phyloP scores from a whole-genome alignment of 2,113 vertebrate species.

The Tichodroma muraria region DNA sequence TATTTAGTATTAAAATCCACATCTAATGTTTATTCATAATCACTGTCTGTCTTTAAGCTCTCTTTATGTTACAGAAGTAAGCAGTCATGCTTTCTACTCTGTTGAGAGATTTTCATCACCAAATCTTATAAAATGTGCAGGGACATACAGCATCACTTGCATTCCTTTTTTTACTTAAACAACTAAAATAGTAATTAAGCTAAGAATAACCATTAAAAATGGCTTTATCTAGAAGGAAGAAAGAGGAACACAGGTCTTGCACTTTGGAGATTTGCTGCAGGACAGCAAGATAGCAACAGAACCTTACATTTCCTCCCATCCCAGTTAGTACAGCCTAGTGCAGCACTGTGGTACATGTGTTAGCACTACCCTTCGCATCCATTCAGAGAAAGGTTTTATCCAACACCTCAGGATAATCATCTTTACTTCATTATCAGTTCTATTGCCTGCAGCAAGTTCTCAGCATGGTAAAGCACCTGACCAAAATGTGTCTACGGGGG shows the following conservation, averaged over 20 bases:
- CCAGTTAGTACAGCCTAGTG: not conserved
- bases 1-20: not conserved
- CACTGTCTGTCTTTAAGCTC: not conserved
- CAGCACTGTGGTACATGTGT: accelerated
- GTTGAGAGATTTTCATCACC: not conserved
- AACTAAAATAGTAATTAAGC: not conserved
- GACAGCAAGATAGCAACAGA: not conserved
- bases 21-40: not conserved
- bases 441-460: not conserved
- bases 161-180: not conserved
- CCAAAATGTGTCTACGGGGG: not conserved
- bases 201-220: not conserved
- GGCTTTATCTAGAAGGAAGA: not conserved
- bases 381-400: not conserved
- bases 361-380: not conserved
- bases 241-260: not conserved
- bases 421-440: not conserved
- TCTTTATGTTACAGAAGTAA: not conserved
- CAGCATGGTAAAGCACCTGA: not conserved
- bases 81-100: not conserved
- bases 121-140: not conserved
- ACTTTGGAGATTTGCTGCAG: not conserved
- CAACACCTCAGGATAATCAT: not conserved
- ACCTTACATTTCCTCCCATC: not conserved
- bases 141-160: not conserved